A percentile compares a stretch with the other conserved stretches of the same genome.
These are phyloP conservation scores for Morone chrysops DNA, from an alignment of 2,113 vertebrate species.

Conservation along the genomic window DNA sequence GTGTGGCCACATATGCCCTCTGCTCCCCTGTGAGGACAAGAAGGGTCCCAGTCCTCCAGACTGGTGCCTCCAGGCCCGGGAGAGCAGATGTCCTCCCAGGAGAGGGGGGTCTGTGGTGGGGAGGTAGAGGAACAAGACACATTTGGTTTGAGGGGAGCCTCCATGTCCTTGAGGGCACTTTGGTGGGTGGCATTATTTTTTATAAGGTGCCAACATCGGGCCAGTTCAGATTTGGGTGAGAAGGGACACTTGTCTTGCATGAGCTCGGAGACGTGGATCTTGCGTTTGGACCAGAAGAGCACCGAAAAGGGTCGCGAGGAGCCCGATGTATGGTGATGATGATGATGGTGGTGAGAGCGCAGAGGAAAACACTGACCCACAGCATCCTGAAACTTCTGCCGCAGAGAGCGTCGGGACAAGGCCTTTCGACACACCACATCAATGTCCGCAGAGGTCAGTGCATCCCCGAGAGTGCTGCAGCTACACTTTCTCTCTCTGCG, in stretches of 20 bases:
- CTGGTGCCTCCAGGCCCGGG: constrained; percentile 65
- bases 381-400: constrained; percentile 96
- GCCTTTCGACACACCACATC: constrained; percentile 88
- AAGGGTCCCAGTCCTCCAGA: constrained; percentile 91
- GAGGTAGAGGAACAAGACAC: constrained; percentile 74
- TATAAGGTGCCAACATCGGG: constrained; percentile 95
- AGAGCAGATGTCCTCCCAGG: constrained; percentile 83
- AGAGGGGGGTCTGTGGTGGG: constrained; percentile 76
- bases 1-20: constrained; percentile 84
- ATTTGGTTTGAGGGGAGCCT: constrained; percentile 76
- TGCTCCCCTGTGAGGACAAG: constrained; percentile 83
- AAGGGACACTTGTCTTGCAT: constrained; percentile 97
- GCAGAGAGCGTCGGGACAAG: constrained; percentile 90
- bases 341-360: constrained; percentile 89
- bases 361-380: constrained; percentile 96
- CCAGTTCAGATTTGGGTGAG: constrained; percentile 92
- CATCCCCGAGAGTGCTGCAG: constrained; percentile 85
- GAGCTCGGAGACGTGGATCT: constrained; percentile 95
- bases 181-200: constrained; percentile 87
- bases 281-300: constrained; percentile 91
- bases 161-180: constrained; percentile 81
- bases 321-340: constrained; percentile 82
- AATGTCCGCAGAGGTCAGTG: constrained; percentile 76
- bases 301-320: constrained; percentile 79
- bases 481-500: constrained; percentile 91